Evolutionary conservation across 1,140 invertebrate species (phyloP).

Genomic region (Micrasema longulum): DNA sequence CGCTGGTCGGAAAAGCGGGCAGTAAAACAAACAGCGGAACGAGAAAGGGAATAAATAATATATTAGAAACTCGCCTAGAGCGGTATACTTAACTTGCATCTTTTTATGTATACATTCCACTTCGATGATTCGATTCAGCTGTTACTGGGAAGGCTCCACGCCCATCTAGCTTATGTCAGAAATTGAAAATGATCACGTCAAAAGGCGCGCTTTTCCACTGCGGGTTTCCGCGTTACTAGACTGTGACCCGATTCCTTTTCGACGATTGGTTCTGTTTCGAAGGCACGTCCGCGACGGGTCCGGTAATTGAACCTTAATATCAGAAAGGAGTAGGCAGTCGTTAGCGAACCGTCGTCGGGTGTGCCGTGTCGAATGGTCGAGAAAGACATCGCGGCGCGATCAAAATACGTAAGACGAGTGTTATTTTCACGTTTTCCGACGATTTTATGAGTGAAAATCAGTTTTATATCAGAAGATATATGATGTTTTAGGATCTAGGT

Average conservation of each 20-base stretch:
- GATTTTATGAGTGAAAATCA: slow-evolving; percentile 9
- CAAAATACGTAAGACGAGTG: not conserved
- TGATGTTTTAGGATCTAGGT: not conserved
- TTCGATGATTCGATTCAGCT: not conserved
- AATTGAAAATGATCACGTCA: too few species aligned
- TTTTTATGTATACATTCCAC: not conserved
- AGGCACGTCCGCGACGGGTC: not conserved
- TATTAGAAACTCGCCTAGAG: too few species aligned
- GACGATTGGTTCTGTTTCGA: not conserved
- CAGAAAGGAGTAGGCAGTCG: not conserved
- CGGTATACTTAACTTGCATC: not conserved
- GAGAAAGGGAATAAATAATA: not conserved
- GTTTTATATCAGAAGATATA: not conserved
- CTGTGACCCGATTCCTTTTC: slow-evolving; percentile 1
- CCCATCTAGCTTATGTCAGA: slow-evolving; percentile 4
- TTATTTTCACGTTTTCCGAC: too few species aligned
- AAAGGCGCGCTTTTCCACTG: too few species aligned
- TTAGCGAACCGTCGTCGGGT: slow-evolving; percentile 8
- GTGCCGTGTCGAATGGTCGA: not conserved
- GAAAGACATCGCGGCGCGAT: not conserved
- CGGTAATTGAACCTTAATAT: not conserved
- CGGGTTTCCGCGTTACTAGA: too few species aligned
- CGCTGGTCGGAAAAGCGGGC: not conserved
- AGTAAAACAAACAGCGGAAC: not conserved
- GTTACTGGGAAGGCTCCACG: slow-evolving; percentile 7